A percentile compares a stretch with the other conserved stretches of the same genome.
These are phyloP conservation scores for Dipodomys spectabilis DNA, from an alignment of 2,113 vertebrate species.

Conservation along the genomic window DNA sequence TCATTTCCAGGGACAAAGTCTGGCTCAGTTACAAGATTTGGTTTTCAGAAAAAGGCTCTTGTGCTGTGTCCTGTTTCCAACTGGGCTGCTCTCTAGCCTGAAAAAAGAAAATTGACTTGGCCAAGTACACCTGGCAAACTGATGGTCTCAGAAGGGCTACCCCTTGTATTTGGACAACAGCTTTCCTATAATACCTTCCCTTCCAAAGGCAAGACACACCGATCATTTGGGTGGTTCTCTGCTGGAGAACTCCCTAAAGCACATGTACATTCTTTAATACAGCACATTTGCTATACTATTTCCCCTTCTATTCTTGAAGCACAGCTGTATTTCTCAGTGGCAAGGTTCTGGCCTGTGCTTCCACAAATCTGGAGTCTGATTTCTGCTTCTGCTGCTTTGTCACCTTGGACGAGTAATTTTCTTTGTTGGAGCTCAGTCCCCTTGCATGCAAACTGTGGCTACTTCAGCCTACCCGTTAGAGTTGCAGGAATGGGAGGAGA, in stretches of 20 bases:
- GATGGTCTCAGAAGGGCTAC: not conserved
- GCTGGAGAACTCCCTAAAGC: not conserved
- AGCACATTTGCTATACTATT: not conserved
- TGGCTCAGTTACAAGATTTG: not conserved
- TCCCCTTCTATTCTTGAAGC: not conserved
- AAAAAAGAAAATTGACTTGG: constrained; percentile 40
- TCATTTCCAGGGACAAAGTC: constrained; percentile 54
- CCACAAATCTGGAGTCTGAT: not conserved
- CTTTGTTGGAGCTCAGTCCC: not conserved
- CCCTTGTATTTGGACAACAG: not conserved
- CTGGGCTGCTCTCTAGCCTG: constrained; percentile 23
- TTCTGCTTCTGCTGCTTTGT: not conserved
- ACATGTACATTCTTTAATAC: too few species aligned
- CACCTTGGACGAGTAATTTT: not conserved
- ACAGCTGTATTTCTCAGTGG: not conserved
- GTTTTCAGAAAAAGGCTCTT: not conserved
- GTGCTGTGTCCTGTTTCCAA: not conserved
- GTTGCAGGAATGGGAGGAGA: not conserved
- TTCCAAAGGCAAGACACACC: not conserved
- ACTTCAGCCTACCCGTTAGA: rapidly evolving
- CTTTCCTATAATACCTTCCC: not conserved
- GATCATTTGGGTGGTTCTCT: not conserved
- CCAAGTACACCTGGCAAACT: not conserved
- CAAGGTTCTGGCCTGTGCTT: not conserved
- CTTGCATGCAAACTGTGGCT: not conserved